Conservation (phyloP, 1,140 invertebrate genomes). For the Apis dorsata region DNA sequence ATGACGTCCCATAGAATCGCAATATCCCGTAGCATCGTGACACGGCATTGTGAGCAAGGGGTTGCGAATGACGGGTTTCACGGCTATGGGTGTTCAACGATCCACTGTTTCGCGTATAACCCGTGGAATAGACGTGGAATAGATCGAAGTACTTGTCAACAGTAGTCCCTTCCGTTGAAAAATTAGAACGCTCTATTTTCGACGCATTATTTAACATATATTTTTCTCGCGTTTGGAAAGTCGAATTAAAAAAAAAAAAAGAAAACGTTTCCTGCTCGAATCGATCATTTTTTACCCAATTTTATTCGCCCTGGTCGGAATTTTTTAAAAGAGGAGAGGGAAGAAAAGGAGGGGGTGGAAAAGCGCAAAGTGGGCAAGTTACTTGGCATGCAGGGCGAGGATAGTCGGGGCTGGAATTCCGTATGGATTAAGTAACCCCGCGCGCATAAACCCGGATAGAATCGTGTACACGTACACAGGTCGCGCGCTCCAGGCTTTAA, state of each 20-base stretch:
- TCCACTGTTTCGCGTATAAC: neutral
- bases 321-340: conserved; percentile 26
- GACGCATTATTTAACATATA: no score
- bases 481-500: conserved; percentile 7
- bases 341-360: conserved; percentile 15
- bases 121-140: neutral
- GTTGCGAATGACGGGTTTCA: conserved; percentile 25
- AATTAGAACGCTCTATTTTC: no score
- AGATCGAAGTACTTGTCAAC: neutral
- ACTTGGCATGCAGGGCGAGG: conserved; percentile 66
- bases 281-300: conserved; percentile 23
- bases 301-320: neutral
- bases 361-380: conserved; percentile 57
- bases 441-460: conserved; percentile 44
- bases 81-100: neutral
- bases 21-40: conserved; percentile 59
- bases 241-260: no score
- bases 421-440: conserved; percentile 67
- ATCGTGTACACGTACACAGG: conserved; percentile 46
- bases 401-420: conserved; percentile 63
- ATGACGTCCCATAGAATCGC: conserved; percentile 64
- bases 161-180: neutral
- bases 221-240: no score
- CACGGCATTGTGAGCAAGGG: conserved; percentile 24
- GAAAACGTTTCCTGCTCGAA: neutral